These are phyloP conservation scores for Clarias laeviceps DNA, from an alignment of 2,797 vertebrate genomes.

Conservation along the genomic window DNA sequence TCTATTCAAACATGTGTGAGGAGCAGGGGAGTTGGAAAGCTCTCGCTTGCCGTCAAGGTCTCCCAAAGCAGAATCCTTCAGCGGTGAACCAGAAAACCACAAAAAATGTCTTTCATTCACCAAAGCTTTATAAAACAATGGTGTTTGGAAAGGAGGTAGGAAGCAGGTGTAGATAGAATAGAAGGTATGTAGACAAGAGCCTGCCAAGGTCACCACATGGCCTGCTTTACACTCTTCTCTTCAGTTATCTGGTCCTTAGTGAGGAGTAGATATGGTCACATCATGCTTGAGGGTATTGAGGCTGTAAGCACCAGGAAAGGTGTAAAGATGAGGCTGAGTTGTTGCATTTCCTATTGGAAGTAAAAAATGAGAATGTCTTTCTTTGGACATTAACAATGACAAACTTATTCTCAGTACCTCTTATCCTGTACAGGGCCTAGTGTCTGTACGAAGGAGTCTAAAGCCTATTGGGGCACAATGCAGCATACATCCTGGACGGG, in stretches of 20 bases:
- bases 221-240: slow-evolving; percentile 31
- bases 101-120: slow-evolving; percentile 35
- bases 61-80: slow-evolving; percentile 32
- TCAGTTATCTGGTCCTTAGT: slow-evolving; percentile 6
- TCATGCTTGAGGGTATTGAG: slow-evolving; percentile 21
- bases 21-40: slow-evolving; percentile 22
- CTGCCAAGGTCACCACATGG: slow-evolving; percentile 51
- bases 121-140: slow-evolving; percentile 34
- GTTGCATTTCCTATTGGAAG: slow-evolving; percentile 2
- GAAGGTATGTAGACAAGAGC: slow-evolving; percentile 24
- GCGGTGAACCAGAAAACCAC: slow-evolving; percentile 27
- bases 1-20: slow-evolving; percentile 45
- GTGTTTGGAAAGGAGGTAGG: slow-evolving; percentile 17
- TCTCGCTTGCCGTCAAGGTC: slow-evolving; percentile 43
- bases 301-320: neutral
- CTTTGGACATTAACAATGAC: neutral
- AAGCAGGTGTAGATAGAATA: slow-evolving; percentile 50
- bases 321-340: slow-evolving; percentile 24
- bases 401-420: neutral
- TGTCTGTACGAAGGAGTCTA: too few species aligned
- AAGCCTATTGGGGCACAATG: too few species aligned
- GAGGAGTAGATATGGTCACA: slow-evolving; percentile 9
- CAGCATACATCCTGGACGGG: too few species aligned
- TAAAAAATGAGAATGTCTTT: neutral
- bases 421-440: too few species aligned